phyloP scores from a whole-genome alignment of 2,113 vertebrate genomes.

The Gymnorhina tibicen region DNA sequence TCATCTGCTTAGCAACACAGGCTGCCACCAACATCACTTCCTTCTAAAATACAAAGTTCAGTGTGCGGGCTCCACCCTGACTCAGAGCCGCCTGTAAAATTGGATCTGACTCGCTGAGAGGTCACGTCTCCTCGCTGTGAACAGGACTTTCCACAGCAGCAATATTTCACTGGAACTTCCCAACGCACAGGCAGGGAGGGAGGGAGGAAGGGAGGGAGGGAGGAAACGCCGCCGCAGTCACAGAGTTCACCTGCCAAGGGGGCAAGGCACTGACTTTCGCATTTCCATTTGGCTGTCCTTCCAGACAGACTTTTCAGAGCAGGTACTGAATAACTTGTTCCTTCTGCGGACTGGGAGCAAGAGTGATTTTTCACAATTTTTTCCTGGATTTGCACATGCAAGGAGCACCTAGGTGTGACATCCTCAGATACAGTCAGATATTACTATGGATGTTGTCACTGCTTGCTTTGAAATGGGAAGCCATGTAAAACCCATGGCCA shows the following conservation, averaged over 20 bases:
- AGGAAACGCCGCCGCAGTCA: background rate
- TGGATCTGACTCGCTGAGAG: conserved; percentile 27
- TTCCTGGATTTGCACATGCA: background rate
- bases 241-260: background rate
- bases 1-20: conserved; percentile 34
- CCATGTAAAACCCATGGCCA: background rate
- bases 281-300: background rate
- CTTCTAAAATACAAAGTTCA: conserved; percentile 1
- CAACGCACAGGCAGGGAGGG: background rate
- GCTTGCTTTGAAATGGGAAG: background rate
- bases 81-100: conserved; percentile 39
- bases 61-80: conserved; percentile 12
- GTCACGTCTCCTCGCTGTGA: conserved; percentile 20
- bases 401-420: background rate
- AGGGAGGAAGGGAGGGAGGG: background rate
- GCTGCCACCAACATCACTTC: conserved; percentile 39
- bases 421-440: background rate
- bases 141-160: conserved; percentile 38
- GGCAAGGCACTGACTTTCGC: background rate
- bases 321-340: background rate
- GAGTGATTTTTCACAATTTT: background rate
- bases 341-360: background rate
- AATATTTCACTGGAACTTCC: conserved; percentile 3
- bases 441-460: accelerated
- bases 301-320: background rate